Evolutionary conservation across 2,797 vertebrate species (phyloP), one percentile per base, ranked within the genome.

Genomic region (Telmatherina bonti): DNA sequence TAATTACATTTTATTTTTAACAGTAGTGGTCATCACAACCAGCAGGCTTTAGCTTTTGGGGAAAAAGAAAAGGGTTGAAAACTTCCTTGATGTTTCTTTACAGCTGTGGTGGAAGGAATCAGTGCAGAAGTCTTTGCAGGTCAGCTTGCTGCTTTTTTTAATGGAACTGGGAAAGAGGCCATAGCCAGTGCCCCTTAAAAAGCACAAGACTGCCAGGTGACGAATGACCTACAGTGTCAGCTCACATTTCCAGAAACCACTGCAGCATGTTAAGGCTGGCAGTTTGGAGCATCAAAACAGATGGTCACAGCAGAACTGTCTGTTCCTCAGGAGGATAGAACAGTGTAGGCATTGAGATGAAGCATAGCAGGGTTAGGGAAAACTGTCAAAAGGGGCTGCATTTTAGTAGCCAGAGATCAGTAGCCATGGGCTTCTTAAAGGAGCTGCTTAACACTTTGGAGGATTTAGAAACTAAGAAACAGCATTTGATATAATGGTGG

Each of bases 241-340:
- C 85, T 93, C 87, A 88, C 45, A 88, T 91, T 90, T 87, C 90
- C 69, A 85, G 61, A 86, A 79, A 82, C 78, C 73, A 83, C 67
- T 83, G 77, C 84, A 67, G 77, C 75, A 62, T 72, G 81, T 86
- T 89, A 43, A 78, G 59, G 70, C 70, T 85, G 72, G 67, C 33
- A 57, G 79, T 78, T 77, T 69, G 78, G 71, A 65, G 61, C 62
- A 71, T 79, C 63, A 84, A 84, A 86, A 85, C 85, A 90, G 74
- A 82, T 67, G 70, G 70, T 68, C 22, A 51, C 20, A 36, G n/a
- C 57, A 43, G 36, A 67, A 41, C 51, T 29, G 43, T 29, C 27
- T 65, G 55, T 61, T 82, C 20, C 59, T n/a, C 36, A 20, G 15
- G 22, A 58, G 51, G 67, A 56, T 76, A 41, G 30, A 11, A 60